phyloP scores from a whole-genome alignment of 23 tunicate genomes.

The Styela plicata region DNA sequence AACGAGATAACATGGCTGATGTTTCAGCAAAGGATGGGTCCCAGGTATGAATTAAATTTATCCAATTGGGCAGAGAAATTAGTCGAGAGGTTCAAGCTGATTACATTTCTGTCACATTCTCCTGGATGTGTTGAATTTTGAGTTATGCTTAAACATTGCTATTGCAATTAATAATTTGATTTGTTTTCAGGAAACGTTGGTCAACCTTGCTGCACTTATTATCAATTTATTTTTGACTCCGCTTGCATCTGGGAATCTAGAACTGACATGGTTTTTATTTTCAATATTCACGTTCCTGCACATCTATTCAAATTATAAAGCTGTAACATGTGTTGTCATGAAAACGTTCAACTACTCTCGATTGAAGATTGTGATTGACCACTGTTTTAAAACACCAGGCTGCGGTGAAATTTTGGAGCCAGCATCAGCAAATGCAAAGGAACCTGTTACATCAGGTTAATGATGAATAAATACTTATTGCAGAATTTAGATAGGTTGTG shows the following conservation, averaged over 20 bases:
- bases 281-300: constrained; percentile 71
- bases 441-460: constrained; percentile 48
- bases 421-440: constrained; percentile 46
- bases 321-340: constrained; percentile 77
- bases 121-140: too few relatives aligned
- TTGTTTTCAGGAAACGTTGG: constrained; percentile 92
- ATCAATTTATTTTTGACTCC: constrained; percentile 64
- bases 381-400: constrained; percentile 10
- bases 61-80: neutral
- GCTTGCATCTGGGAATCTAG: constrained; percentile 33
- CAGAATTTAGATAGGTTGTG: too few relatives aligned
- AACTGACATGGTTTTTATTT: constrained; percentile 63
- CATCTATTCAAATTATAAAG: constrained; percentile 78
- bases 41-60: constrained; percentile 50
- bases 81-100: too few relatives aligned
- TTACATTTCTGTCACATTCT: too few relatives aligned
- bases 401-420: constrained; percentile 38
- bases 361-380: constrained; percentile 25
- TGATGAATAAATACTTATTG: too few relatives aligned
- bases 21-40: constrained; percentile 93
- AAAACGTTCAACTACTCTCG: constrained; percentile 71
- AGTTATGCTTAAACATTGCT: too few relatives aligned
- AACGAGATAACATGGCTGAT: constrained; percentile 91
- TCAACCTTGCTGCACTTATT: constrained; percentile 64
- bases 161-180: neutral